Evolutionary conservation across 2,888 invertebrate species (phyloP).

Genomic region (Seira sanloemensis): DNA sequence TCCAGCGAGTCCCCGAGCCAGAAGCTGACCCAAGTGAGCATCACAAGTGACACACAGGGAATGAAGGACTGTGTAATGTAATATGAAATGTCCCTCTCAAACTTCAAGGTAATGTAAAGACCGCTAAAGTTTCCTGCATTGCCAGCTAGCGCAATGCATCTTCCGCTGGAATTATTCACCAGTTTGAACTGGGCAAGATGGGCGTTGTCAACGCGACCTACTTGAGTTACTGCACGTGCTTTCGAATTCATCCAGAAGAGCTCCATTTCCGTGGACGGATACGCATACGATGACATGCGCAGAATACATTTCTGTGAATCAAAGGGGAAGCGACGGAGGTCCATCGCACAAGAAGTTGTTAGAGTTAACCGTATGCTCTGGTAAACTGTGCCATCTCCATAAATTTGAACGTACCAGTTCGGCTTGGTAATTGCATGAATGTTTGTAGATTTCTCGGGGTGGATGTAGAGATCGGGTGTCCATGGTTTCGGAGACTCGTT

Average conservation of each 20-base stretch:
- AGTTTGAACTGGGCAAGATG: slow-evolving; percentile 38
- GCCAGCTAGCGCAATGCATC: neutral
- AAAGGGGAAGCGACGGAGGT: slow-evolving; percentile 49
- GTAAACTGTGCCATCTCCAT: slow-evolving; percentile 39
- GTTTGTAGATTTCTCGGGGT: slow-evolving; percentile 23
- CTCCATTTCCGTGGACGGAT: neutral
- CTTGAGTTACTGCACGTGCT: no score
- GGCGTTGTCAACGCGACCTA: neutral
- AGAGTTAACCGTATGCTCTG: slow-evolving; percentile 34
- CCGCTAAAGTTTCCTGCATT: slow-evolving; percentile 37
- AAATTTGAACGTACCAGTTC: slow-evolving; percentile 41
- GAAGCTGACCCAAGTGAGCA: slow-evolving; percentile 57
- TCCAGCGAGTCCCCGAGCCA: slow-evolving; percentile 52
- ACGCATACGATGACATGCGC: slow-evolving; percentile 35
- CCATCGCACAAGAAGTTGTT: slow-evolving; percentile 54
- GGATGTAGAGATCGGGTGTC: slow-evolving; percentile 50
- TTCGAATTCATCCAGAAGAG: no score
- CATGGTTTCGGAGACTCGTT: slow-evolving; percentile 45
- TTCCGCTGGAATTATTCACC: slow-evolving; percentile 1
- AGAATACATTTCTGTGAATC: slow-evolving; percentile 53
- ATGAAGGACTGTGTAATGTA: slow-evolving; percentile 47
- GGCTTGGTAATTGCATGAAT: slow-evolving; percentile 26
- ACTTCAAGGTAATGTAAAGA: slow-evolving; percentile 20
- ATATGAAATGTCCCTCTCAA: slow-evolving; percentile 41
- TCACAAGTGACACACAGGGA: slow-evolving; percentile 15